Evolutionary conservation across 2,888 invertebrate species (phyloP), one percentile per base, ranked within the genome.

Genomic region (Diaphora mendica): DNA sequence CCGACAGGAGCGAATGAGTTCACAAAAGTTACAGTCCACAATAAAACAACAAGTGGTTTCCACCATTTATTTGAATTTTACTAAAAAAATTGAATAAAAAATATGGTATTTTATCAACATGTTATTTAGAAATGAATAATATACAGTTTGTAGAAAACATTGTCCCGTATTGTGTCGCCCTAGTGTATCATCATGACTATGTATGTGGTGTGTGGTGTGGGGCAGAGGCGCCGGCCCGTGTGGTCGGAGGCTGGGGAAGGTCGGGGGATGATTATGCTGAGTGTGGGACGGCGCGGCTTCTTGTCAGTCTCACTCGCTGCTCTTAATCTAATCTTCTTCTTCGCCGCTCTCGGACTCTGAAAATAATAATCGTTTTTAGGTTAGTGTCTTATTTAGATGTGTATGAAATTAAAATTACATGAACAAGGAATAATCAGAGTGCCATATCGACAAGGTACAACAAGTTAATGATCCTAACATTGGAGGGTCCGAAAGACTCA

Each of bases 1-100:
- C 11, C 39, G 17, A 39, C 26, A 44, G 74, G 79, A 75, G 72
- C 79, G 65, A 73, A 79, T 77, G 80, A 79, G 73, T 73, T 80
- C 74, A 81, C 80, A 77, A 81, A 81, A 75, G 79, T 68, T 73
- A 80, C 71, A 51, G n/a, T 64, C 68, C 69, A 68, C 59, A 82
- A 82, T 81, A 80, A 82, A 80, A 82, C 80, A 80, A 74, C 67
- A 76, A 71, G 62, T 75, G 95, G 95, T 95, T 91, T 89, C 94
- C 95, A 95, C 95, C 89, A 91, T 95, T 95, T 95, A 95, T 93
- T 95, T 87, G 87, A 91, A 93, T 95, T 95, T 95, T 95, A 91
- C 94, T 95, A 95, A 92, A 95, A 95, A 95, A 95, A 94, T 95
- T 94, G 95, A 95, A 95, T 95, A 95, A 95, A 95, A 95, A 95